Evolutionary conservation across 2,797 vertebrate species (phyloP), one percentile per base, ranked within the genome.

Genomic region (Galago senegalensis): DNA sequence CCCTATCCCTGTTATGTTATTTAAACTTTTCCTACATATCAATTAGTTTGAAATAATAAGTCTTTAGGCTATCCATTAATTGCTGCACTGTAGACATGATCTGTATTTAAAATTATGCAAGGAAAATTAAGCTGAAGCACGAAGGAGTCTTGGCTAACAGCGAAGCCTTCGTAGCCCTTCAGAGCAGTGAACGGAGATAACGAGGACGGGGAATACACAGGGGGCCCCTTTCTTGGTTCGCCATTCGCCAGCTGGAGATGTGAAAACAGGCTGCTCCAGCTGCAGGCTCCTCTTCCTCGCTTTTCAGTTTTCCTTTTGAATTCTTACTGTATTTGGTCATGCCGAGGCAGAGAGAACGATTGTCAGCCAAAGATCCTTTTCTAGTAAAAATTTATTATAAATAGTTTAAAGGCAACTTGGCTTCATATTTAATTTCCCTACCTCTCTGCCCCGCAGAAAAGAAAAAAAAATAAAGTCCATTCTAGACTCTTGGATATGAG

Each of bases 11-110:
- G 97, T 97, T 87, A 77, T 37, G 98, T 98, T 98, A 99, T 98
- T 99, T 99, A 99, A 99, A 98, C 98, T 98, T 98, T 96, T 98
- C 97, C 98, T 98, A 98, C 98, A 98, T 95, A 98, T 98, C 98
- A 99, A 98, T 99, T 99, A 99, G 98, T 98, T 98, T 97, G 98
- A 99, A 98, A 98, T 98, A 98, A 98, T 98, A 99, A 98, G 98
- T 98, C 98, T 99, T 99, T 99, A 99, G 98, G 98, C 98, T 98
- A 99, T 99, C 98, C 97, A 98, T 98, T 99, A 99, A 99, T 98
- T 99, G 98, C 98, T 98, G 97, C 97, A 94, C 98, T 87, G 98
- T 98, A 98, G 98, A 98, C 98, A 98, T 2, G 20, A 98, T 98
- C 98, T 99, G 98, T 99, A 98, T 98, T 98, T 99, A 98, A 98